phyloP scores from a whole-genome alignment of 1,140 invertebrate species.

The Drosophila nannoptera region DNA sequence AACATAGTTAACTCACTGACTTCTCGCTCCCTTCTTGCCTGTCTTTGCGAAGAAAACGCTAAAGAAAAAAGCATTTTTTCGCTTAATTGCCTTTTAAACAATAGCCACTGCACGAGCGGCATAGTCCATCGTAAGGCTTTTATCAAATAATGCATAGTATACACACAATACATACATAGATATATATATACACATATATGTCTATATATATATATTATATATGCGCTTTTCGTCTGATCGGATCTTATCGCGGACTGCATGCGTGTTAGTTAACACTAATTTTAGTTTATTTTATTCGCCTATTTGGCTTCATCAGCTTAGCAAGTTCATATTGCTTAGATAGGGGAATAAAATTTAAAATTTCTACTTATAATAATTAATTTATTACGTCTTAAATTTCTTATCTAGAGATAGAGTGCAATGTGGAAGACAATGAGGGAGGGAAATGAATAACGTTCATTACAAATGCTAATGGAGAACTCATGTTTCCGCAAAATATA shows the following conservation, averaged over 20 bases:
- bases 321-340: too few species aligned
- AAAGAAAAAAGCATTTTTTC: slow-evolving; percentile 63
- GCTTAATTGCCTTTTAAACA: slow-evolving; percentile 57
- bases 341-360: too few species aligned
- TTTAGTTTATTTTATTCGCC: slow-evolving; percentile 65
- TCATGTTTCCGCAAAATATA: slow-evolving; percentile 57
- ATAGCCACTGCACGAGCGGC: not conserved
- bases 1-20: slow-evolving; percentile 39
- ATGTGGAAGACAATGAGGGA: too few species aligned
- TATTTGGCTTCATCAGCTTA: slow-evolving; percentile 28
- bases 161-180: not conserved
- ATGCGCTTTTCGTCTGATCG: too few species aligned
- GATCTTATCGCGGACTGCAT: too few species aligned
- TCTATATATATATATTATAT: slow-evolving; percentile 7
- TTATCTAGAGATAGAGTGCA: too few species aligned
- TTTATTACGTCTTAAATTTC: too few species aligned
- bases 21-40: not conserved
- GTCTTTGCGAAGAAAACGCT: slow-evolving; percentile 45
- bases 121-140: too few species aligned
- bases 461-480: slow-evolving; percentile 66
- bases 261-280: too few species aligned
- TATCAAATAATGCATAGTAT: slow-evolving; percentile 9
- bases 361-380: too few species aligned
- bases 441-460: slow-evolving; percentile 26
- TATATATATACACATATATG: not conserved